Evolutionary conservation across 2,888 invertebrate genomes (phyloP).

Genomic region (Julus scandinavius): DNA sequence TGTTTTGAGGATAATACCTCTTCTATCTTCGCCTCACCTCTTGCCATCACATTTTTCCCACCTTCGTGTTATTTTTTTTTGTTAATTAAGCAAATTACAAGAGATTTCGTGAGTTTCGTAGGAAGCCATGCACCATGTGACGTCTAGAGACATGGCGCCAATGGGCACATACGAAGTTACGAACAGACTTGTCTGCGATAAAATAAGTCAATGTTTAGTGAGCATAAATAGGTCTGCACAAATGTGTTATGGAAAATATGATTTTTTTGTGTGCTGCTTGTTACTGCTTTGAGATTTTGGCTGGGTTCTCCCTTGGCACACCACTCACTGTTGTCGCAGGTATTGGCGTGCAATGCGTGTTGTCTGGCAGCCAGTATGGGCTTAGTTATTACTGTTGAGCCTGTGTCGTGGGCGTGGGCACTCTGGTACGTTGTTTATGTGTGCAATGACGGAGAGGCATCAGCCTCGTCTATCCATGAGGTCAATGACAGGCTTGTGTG

Average conservation of each 20-base stretch:
- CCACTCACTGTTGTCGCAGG: not conserved
- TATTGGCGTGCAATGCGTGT: not conserved
- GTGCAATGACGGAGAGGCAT: not conserved
- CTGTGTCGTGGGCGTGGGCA: conserved; percentile 8
- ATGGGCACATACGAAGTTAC: not conserved
- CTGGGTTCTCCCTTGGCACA: not conserved
- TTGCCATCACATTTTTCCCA: not conserved
- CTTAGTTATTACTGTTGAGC: conserved; percentile 1
- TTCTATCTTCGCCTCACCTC: not conserved
- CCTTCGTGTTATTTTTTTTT: not conserved
- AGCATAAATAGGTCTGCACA: not conserved
- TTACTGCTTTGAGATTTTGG: not conserved
- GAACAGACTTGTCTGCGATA: not conserved
- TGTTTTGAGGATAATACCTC: not conserved
- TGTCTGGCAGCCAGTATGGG: not conserved
- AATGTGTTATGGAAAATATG: not conserved
- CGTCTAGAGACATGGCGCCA: not conserved
- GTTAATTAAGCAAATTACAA: not conserved
- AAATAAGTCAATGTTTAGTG: not conserved
- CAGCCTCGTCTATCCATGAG: conserved; percentile 31
- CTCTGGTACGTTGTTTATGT: not conserved
- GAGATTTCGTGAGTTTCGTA: not conserved
- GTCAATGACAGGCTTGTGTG: not conserved
- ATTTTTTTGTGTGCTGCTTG: not conserved
- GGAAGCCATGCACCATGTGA: not conserved